Percentiles rank a stretch among this genome's conserved stretches.
Evolutionary conservation across 2,113 vertebrate genomes (phyloP).

Genomic region (Nymphicus hollandicus): DNA sequence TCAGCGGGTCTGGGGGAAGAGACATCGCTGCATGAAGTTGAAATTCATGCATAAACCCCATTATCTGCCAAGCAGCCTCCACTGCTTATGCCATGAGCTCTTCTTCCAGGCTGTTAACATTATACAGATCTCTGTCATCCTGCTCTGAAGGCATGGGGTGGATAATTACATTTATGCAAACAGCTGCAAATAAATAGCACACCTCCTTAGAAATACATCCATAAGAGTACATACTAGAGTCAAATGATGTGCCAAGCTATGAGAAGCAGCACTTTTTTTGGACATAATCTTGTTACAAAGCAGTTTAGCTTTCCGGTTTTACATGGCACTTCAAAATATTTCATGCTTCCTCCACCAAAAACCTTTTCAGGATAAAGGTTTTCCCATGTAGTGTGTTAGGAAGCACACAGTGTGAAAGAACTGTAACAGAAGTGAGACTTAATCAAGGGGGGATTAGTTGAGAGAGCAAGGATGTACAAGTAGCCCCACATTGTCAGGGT

Average conservation of each 20-base stretch:
- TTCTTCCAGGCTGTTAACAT: not conserved
- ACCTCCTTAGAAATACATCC: not conserved
- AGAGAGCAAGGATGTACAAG: not conserved
- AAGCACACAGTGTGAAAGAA: not conserved
- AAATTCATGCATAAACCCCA: not conserved
- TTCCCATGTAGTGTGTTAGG: not conserved
- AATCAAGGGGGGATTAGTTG: not conserved
- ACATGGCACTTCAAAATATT: not conserved
- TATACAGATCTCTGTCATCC: not conserved
- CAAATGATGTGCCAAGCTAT: not conserved
- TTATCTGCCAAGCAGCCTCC: not conserved
- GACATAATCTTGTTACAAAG: not conserved
- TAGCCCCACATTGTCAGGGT: not conserved
- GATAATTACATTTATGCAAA: not conserved
- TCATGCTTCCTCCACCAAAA: not conserved
- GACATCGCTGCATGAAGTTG: not conserved
- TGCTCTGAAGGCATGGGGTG: not conserved
- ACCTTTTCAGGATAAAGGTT: not conserved
- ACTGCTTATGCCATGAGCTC: not conserved
- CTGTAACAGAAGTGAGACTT: not conserved
- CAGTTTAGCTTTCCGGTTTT: not conserved
- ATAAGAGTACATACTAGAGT: not conserved
- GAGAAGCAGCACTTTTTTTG: not conserved
- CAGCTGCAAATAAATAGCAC: not conserved
- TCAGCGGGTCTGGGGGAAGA: not conserved